Evolutionary conservation across 2,113 vertebrate genomes (phyloP), one percentile per base, ranked within the genome.

Genomic region (Mesembrinibis cayennensis): DNA sequence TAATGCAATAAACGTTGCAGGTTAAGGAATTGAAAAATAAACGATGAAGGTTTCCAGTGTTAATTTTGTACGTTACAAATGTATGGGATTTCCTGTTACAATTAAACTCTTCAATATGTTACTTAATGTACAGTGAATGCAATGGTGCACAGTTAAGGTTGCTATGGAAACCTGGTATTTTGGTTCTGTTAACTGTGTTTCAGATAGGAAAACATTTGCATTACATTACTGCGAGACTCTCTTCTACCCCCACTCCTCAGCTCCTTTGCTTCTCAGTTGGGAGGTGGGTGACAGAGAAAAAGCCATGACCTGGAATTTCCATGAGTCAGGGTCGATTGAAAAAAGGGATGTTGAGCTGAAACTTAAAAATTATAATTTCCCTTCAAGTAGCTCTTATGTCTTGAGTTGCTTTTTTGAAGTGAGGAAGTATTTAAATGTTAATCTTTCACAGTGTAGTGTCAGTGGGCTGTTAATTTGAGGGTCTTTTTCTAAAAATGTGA

Each of bases 91-190:
- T 95, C 92, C 52, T 89, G 32, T 82, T 82, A 38, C 47, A 47
- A 13, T 79, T 69, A 38, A 85, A 47, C 50, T 85, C 67, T 78
- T 91, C 52, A 9, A 0, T 78, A 34, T 93, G 49, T 81, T 82
- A 10, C 65, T 91, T 90, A 81, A 82, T 77, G 45, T 61, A 82
- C 50, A 21, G 45, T 29, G 81, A 72, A 44, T 91, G 78, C 61
- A 58, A 1, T 70, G 53, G 92, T 73, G 34, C 73, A 80, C 50
- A 40, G 65, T 79, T 90, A 56, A 15, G 26, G 96, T 96, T 97
- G 92, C 97, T 84, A 78, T 95, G 80, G 97, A 82, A 96, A 97
- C 94, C 11, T 93, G 73, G 62, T 32, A 36, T 87, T 96, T 94
- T 93, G 42, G 26, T 91, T 93, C 81, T 85, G 49, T 42, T 87